Evolutionary conservation across 2,888 invertebrate genomes (phyloP).

Genomic region (Rhyacophila evoluta): DNA sequence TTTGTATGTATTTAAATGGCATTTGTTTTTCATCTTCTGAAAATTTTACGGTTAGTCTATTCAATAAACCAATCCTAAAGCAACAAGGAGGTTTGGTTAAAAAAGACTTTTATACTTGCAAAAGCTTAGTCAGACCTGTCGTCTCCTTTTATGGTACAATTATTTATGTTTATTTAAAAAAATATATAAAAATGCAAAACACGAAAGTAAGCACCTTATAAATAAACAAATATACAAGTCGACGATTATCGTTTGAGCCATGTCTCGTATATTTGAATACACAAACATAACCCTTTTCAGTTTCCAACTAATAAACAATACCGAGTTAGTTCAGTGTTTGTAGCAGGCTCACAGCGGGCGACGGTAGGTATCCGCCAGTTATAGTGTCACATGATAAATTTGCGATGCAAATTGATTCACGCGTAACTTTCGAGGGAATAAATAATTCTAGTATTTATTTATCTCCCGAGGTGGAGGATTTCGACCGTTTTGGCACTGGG

Average conservation of each 20-base stretch:
- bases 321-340: slow-evolving; percentile 43
- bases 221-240: slow-evolving; percentile 23
- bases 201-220: background rate
- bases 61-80: too few species aligned
- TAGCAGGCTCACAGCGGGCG: slow-evolving; percentile 47
- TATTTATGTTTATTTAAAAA: background rate
- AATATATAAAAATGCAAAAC: background rate
- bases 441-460: slow-evolving; percentile 28
- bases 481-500: too few species aligned
- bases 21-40: too few species aligned
- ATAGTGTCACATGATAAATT: slow-evolving; percentile 51
- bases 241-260: slow-evolving; percentile 47
- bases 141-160: background rate
- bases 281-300: slow-evolving; percentile 52
- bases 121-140: background rate
- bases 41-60: too few species aligned
- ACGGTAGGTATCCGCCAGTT: slow-evolving; percentile 42
- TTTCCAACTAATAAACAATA: slow-evolving; percentile 52
- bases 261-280: slow-evolving; percentile 50
- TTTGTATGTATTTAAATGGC: too few species aligned
- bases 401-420: slow-evolving; percentile 55
- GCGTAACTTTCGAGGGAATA: slow-evolving; percentile 31
- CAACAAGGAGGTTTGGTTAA: too few species aligned
- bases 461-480: background rate
- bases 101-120: background rate